phyloP scores from a whole-genome alignment of 2,888 invertebrate species.

The Ennomos quercinarius region DNA sequence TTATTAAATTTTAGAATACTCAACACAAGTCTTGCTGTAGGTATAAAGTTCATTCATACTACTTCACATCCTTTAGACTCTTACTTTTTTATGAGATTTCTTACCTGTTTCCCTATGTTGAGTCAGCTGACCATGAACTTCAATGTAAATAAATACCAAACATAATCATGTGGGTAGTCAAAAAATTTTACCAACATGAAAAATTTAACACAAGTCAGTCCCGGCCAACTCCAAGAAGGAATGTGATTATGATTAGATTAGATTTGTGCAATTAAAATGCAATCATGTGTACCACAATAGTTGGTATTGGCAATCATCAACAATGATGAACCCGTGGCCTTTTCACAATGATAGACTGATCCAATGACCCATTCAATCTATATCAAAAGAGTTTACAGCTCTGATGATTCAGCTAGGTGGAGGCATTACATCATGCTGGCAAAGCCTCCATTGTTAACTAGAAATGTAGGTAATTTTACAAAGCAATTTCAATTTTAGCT shows the following conservation, averaged over 20 bases:
- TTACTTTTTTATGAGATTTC: too few species aligned
- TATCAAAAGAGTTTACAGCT: constrained; percentile 59
- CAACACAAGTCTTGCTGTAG: too few species aligned
- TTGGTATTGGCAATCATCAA: constrained; percentile 49
- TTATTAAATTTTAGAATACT: too few species aligned
- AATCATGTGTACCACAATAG: constrained; percentile 53
- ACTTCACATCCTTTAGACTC: too few species aligned
- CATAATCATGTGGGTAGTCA: constrained; percentile 24
- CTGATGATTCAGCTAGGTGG: constrained; percentile 60
- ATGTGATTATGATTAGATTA: constrained; percentile 39
- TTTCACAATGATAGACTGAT: constrained; percentile 41
- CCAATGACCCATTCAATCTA: constrained; percentile 50
- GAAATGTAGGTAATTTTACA: constrained; percentile 33
- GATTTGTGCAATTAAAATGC: constrained; percentile 57
- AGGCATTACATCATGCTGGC: constrained; percentile 60
- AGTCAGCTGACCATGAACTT: background rate
- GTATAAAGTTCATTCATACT: too few species aligned
- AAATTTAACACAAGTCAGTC: constrained; percentile 8
- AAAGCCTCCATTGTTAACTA: constrained; percentile 49
- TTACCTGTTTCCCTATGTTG: background rate
- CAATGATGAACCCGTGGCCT: constrained; percentile 43
- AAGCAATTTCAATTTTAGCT: constrained; percentile 28
- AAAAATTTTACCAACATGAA: constrained; percentile 3
- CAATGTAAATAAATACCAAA: background rate
- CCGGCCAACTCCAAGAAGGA: constrained; percentile 16